phyloP scores from a whole-genome alignment of 2,888 invertebrate species.

The Lasiommata megera region DNA sequence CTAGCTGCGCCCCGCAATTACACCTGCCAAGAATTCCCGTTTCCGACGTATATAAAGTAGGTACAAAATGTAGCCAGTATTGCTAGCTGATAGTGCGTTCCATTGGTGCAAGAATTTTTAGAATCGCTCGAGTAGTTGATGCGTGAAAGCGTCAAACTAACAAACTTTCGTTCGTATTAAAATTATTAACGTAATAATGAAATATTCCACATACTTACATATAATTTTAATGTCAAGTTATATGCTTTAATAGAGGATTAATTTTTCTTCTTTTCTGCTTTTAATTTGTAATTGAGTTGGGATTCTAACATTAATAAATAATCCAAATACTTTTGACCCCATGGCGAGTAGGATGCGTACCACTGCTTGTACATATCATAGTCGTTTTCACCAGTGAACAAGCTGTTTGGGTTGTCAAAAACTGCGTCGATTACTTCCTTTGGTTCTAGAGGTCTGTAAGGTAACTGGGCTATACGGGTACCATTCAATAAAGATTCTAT shows the following conservation, averaged over 20 bases:
- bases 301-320: constrained; percentile 57
- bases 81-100: too few relatives aligned
- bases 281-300: constrained; percentile 55
- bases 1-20: too few relatives aligned
- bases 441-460: constrained; percentile 73
- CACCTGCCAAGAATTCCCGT: too few relatives aligned
- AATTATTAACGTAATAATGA: too few relatives aligned
- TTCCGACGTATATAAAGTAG: too few relatives aligned
- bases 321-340: constrained; percentile 52
- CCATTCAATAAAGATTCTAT: constrained; percentile 68
- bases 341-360: constrained; percentile 65
- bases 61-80: too few relatives aligned
- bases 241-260: background rate
- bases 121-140: too few relatives aligned
- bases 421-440: constrained; percentile 75
- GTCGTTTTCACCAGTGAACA: constrained; percentile 62
- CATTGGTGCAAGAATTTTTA: too few relatives aligned
- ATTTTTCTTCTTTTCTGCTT: constrained; percentile 60
- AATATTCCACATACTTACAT: too few relatives aligned
- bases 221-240: background rate
- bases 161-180: too few relatives aligned
- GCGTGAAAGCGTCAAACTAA: too few relatives aligned
- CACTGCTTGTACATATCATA: constrained; percentile 71
- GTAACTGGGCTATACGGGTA: constrained; percentile 74
- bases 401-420: constrained; percentile 48